Percentiles rank a stretch among this genome's conserved stretches.
phyloP scores from a whole-genome alignment of 2,113 vertebrate species.

The Saguinus midas region DNA sequence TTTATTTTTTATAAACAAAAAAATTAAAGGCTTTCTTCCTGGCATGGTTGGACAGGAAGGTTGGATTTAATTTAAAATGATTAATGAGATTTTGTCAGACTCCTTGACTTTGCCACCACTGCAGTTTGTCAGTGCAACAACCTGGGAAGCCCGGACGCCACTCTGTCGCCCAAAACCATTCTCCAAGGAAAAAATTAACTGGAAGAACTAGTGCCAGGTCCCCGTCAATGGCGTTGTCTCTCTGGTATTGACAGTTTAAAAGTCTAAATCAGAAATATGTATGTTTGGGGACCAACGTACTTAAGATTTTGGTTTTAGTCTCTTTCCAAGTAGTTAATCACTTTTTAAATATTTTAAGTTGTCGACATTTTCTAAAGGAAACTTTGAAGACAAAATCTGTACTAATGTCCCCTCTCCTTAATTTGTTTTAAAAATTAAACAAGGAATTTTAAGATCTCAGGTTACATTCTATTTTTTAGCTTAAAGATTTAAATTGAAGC shows the following conservation, averaged over 20 bases:
- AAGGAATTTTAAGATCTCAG: not conserved
- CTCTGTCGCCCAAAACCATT: conserved; percentile 87
- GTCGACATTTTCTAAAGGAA: conserved; percentile 56
- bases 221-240: conserved; percentile 82
- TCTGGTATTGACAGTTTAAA: conserved; percentile 84
- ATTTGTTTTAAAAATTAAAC: conserved; percentile 61
- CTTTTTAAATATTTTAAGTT: conserved; percentile 45
- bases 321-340: conserved; percentile 51
- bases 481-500: conserved; percentile 1
- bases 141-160: conserved; percentile 87
- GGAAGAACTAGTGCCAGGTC: conserved; percentile 83
- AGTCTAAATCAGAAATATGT: conserved; percentile 77
- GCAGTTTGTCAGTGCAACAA: conserved; percentile 92
- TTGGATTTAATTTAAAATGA: conserved; percentile 93
- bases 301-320: conserved; percentile 69
- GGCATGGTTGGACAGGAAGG: conserved; percentile 82
- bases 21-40: conserved; percentile 83
- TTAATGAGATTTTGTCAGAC: conserved; percentile 92
- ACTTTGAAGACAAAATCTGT: conserved; percentile 56
- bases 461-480: not conserved
- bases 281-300: conserved; percentile 69
- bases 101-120: conserved; percentile 86
- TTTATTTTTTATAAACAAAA: conserved; percentile 80
- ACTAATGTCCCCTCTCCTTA: not conserved
- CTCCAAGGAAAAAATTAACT: conserved; percentile 85